Evolutionary conservation across 2,113 vertebrate species (phyloP), one percentile per base, ranked within the genome.

Genomic region (Boleophthalmus pectinirostris): DNA sequence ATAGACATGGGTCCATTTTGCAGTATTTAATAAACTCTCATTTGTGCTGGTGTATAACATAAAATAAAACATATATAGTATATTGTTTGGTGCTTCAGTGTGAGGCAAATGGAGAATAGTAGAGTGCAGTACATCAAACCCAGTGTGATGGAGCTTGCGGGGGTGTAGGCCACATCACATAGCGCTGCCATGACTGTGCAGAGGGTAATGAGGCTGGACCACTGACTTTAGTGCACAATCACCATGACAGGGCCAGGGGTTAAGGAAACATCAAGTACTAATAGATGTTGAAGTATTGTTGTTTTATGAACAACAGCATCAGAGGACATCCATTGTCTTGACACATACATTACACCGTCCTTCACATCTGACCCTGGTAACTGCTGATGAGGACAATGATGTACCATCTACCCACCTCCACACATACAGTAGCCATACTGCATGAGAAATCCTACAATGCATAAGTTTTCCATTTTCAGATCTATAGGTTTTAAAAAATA

Each of bases 261-360:
- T 64, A 15, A 60, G 24, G 77, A 23, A 38, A 46, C 51, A 51
- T 57, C 13, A 47, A 29, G 35, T 61, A 13, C 46, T 49, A 15
- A 70, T 23, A 61, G 75, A 43, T 56, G 70, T 60, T 54, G 49
- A 81, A 65, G 24, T 74, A 83, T 80, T 56, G 64, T 38, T 72
- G 66, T 80, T 85, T 86, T 66, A 83, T 77, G 75, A 85, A 78
- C 70, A 79, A 8, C 47, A 35, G 74, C 70, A 85, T 75, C 72
- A 74, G 21, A 45, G 23, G 13, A 54, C 78, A 74, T 81, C 70
- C 45, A 77, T 73, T 76, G 46, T 70, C 21, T 51, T 24, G 63
- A 63, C 75, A 60, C 61, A 64, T 49, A 25, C 49, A 66, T 71
- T 56, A 66, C 74, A 29, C 35, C 61, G 64, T 65, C 76, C 74